phyloP scores from a whole-genome alignment of 2,888 invertebrate genomes.

The Mythimna impura region DNA sequence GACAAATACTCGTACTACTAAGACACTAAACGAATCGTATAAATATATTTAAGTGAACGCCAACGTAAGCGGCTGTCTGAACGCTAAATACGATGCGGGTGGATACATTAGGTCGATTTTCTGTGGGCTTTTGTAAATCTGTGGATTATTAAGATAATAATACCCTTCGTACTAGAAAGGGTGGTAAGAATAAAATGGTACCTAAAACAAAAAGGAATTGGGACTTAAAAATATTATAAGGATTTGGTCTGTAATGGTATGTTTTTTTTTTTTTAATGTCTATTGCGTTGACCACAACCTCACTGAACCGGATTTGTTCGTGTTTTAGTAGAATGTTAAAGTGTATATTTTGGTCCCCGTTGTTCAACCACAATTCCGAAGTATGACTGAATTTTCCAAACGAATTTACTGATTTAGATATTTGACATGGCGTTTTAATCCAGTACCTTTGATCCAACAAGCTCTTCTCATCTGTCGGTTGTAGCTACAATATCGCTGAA shows the following conservation, averaged over 20 bases:
- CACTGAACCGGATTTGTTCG: conserved; percentile 16
- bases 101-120: conserved; percentile 54
- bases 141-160: conserved; percentile 47
- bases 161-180: conserved; percentile 4
- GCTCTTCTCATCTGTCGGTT: neutral
- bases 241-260: neutral
- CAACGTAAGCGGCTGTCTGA: conserved; percentile 36
- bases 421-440: conserved; percentile 35
- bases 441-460: conserved; percentile 6
- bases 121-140: conserved; percentile 43
- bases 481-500: conserved; percentile 6
- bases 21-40: conserved; percentile 42
- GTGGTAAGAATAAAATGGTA: conserved; percentile 4
- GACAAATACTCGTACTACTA: conserved; percentile 45
- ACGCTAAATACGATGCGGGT: conserved; percentile 57
- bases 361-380: conserved; percentile 24
- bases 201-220: conserved; percentile 2
- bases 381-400: conserved; percentile 19
- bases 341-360: neutral
- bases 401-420: conserved; percentile 32
- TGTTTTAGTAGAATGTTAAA: conserved; percentile 12
- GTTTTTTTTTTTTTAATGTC: conserved; percentile 11
- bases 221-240: neutral
- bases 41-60: conserved; percentile 43
- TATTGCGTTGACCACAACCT: conserved; percentile 10